Evolutionary conservation across 2,888 invertebrate species (phyloP).

Genomic region (Macaria liturata): DNA sequence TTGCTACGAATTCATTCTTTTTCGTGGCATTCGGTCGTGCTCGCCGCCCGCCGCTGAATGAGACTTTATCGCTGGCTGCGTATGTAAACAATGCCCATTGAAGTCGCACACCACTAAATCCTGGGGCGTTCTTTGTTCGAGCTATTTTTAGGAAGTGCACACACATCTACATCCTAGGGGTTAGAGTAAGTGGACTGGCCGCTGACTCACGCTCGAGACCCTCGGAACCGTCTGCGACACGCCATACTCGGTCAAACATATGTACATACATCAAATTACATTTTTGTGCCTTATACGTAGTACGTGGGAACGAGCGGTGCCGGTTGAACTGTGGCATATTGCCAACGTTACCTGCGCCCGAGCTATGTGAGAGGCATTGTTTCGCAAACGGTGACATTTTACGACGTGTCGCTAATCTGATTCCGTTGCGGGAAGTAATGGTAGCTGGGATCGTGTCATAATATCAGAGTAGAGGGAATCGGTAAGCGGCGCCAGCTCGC

Average conservation of each 20-base stretch:
- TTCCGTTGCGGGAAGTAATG: slow-evolving; percentile 28
- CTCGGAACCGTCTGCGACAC: slow-evolving; percentile 44
- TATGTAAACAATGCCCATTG: slow-evolving; percentile 38
- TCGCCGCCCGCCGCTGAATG: slow-evolving; percentile 44
- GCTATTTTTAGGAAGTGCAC: slow-evolving; percentile 23
- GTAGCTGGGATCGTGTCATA: slow-evolving; percentile 17
- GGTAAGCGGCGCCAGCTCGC: slow-evolving; percentile 17
- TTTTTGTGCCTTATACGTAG: slow-evolving; percentile 65
- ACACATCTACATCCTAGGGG: slow-evolving; percentile 6
- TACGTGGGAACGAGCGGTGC: slow-evolving; percentile 55
- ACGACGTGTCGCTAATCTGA: slow-evolving; percentile 43
- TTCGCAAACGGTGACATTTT: slow-evolving; percentile 60
- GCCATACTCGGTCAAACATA: slow-evolving; percentile 56
- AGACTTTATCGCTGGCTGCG: slow-evolving; percentile 41
- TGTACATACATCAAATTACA: slow-evolving; percentile 53
- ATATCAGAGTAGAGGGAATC: slow-evolving; percentile 12
- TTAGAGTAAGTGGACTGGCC: slow-evolving; percentile 10
- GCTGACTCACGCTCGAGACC: slow-evolving; percentile 53
- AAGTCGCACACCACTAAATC: slow-evolving; percentile 33
- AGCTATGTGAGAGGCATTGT: slow-evolving; percentile 48
- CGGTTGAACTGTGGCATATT: slow-evolving; percentile 52
- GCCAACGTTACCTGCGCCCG: slow-evolving; percentile 46
- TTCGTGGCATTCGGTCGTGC: slow-evolving; percentile 55
- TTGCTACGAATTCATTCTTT: slow-evolving; percentile 47
- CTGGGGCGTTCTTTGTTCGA: slow-evolving; percentile 21